Evolutionary conservation across 2,113 vertebrate genomes (phyloP).

Genomic region (Upupa epops): DNA sequence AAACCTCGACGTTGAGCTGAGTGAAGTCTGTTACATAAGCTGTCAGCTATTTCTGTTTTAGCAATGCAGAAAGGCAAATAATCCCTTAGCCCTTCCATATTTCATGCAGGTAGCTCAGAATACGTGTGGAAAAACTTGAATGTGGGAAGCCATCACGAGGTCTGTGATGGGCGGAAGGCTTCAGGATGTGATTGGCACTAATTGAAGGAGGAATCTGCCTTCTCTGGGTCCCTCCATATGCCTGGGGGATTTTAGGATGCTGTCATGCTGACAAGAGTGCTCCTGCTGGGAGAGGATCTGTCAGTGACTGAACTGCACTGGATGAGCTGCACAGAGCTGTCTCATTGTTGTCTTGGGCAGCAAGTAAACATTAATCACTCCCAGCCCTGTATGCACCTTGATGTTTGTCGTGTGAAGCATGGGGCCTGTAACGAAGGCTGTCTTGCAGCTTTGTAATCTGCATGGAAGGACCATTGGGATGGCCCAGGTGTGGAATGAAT

Average conservation of each 20-base stretch:
- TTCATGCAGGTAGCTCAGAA: conserved; percentile 39
- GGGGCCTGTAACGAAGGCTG: not conserved
- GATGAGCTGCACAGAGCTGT: not conserved
- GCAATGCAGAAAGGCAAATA: conserved; percentile 5
- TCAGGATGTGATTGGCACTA: conserved; percentile 44
- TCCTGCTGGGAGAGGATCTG: conserved; percentile 33
- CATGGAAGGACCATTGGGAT: not conserved
- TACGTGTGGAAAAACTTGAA: not conserved
- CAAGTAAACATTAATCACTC: conserved; percentile 40
- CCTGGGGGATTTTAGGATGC: conserved; percentile 5
- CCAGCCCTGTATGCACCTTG: not conserved
- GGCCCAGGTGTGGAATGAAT: not conserved
- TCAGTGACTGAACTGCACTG: not conserved
- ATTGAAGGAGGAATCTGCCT: conserved; percentile 44
- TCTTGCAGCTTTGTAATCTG: not conserved
- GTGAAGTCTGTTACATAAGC: conserved; percentile 27
- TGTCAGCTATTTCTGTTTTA: conserved; percentile 29
- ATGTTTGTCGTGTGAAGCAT: not conserved
- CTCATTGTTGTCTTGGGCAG: not conserved
- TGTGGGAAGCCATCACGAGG: not conserved
- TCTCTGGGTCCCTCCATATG: not conserved
- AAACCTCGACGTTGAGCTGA: not conserved
- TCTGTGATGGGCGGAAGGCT: not conserved
- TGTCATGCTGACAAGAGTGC: conserved; percentile 20
- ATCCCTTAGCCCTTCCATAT: conserved; percentile 2